Evolutionary conservation across 2,888 invertebrate genomes (phyloP), one percentile per base, ranked within the genome.

Genomic region (Sylvicola cinctus): DNA sequence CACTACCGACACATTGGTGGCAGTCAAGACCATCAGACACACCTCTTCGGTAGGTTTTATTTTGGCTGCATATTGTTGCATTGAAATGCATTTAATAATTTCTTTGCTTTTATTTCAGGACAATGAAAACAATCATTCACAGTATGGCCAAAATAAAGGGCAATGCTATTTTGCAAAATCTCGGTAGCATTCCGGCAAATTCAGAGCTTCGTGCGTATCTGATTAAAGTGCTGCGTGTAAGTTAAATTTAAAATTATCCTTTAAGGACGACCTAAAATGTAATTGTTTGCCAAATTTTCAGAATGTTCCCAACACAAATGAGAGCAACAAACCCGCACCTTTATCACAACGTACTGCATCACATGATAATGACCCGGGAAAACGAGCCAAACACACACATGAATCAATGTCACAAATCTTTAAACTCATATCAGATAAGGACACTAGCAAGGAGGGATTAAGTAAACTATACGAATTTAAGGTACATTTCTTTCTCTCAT

Each of bases 51-150:
- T 64, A 34, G 40, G 41, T 43, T 25, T 15, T 29, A 16, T n/a
- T 32, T 31, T 36, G 8, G 4, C 25, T 20, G 14, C 11, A 33
- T 28, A 12, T 7, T 6, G 16, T 11, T 8, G 7, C 16, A 11
- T 16, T 26, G 12, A 23, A 6, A 14, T 12, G 3, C 10, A 13
- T 26, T 17, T 23, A 29, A 6, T 26, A 4, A 8, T 33, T 20
- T 16, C 6, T 36, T 11, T 29, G 16, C 11, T 11, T 37, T 16
- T n/a, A 74, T 15, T 46, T 67, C 47, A 66, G 81, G 49, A 95
- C 95, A 11, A 74, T 95, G 32, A 93, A 93, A 61, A 95, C 95
- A 0, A 70, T 95, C 42, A 68, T 95, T 35, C 90, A 93, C 55
- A 78, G 85, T 35, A 73, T 90, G 64, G 83, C 84, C 37, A 84